Evolutionary conservation across 2,797 vertebrate genomes (phyloP).

Genomic region (Rhadinocentrus ornatus): DNA sequence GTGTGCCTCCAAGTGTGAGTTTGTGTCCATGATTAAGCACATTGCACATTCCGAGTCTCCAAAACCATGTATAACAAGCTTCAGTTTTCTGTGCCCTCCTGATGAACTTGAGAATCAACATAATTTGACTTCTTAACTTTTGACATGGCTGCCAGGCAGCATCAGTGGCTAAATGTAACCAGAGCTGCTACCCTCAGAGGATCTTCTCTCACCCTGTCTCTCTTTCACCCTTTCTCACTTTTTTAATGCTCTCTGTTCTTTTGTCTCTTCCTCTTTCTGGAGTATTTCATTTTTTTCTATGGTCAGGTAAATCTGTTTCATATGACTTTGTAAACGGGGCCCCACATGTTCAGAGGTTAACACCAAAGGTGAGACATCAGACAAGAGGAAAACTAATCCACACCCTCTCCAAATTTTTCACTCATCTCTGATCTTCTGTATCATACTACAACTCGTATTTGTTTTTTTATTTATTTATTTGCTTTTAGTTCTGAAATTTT

Average conservation of each 20-base stretch:
- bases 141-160: constrained; percentile 77
- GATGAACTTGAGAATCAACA: constrained; percentile 75
- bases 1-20: constrained; percentile 5
- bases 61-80: constrained; percentile 69
- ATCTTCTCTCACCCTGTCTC: constrained; percentile 59
- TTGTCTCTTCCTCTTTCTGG: constrained; percentile 13
- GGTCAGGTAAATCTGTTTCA: constrained; percentile 79
- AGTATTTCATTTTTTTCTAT: constrained; percentile 27
- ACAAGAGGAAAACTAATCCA: background rate
- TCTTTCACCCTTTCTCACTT: background rate
- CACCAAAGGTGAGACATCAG: constrained; percentile 16
- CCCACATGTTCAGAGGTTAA: constrained; percentile 31
- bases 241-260: constrained; percentile 16
- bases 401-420: constrained; percentile 5
- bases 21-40: constrained; percentile 35
- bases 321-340: constrained; percentile 68
- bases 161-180: constrained; percentile 68
- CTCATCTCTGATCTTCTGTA: background rate
- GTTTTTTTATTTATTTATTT: background rate
- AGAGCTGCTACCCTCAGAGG: constrained; percentile 70
- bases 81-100: constrained; percentile 70
- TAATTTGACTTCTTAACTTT: constrained; percentile 69
- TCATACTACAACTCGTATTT: too few relatives aligned
- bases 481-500: background rate
- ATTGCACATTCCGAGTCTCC: constrained; percentile 65